Evolutionary conservation across 2,113 vertebrate species (phyloP), one percentile per base, ranked within the genome.

Genomic region (Sinosuthora webbiana): DNA sequence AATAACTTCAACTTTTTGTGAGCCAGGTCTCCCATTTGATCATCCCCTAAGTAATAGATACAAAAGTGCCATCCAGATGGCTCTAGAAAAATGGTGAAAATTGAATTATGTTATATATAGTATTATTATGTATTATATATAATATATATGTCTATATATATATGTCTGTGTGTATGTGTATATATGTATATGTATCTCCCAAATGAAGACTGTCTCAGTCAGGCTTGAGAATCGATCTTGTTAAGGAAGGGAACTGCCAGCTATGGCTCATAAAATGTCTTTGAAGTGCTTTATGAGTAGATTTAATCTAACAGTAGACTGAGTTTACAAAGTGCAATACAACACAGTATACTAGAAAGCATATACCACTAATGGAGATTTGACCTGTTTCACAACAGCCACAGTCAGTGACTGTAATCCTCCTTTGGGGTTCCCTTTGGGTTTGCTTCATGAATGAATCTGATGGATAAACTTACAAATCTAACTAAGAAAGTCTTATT

Each of bases 131-230:
- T 23, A 47, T n/a, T 47, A 41, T 30, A 2, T 24, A 45, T 37
- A 27, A 44, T 44, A 9, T 33, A 13, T 24, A 16, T 28, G 5
- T 47, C 3, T n/a, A 6, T 27, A 7, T 25, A 3, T 25, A 1
- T 47, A 1, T 57, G 3, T 57, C n/a, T n/a, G 14, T 63, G 14
- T 63, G 3, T 28, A 1, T 37, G 6, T 28, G 3, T 52, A 4
- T 25, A 2, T 30, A 2, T 25, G 2, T 56, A 3, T 49, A 4
- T 47, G 1, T 41, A 24, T 44, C 4, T 33, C 33, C 44, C 12
- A 45, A 44, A 78, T 25, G 28, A 75, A 53, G n/a, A 23, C 13
- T 53, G 13, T 3, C 23, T 76, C 11, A 63, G 6, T 16, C 33
- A 74, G 7, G 7, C 27, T 57, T 85, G 25, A 78, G 52, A 65